Base-by-base conservation (phyloP, 2,797 vertebrate species). In the Gymnothorax reevesii region DNA sequence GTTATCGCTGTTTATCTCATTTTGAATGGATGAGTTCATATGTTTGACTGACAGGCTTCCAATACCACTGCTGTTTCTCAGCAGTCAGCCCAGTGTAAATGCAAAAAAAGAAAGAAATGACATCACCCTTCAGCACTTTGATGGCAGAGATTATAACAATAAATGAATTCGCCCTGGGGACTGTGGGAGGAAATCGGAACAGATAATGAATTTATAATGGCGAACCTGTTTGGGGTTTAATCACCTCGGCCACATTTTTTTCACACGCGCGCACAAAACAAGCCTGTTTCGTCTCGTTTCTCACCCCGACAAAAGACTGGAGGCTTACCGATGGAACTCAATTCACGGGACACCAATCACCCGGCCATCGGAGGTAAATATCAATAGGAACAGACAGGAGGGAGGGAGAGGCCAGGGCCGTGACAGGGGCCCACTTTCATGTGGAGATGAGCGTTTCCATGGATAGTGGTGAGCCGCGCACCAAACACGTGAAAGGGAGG, bases 371-470 rank as follows among this genome's bases (percentile, higher is more conserved):
- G 88, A 90, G 88, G 90, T 88, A 93, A 94, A 94, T 83, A 83
- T 89, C 89, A 87, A 91, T 75, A 86, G 88, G 82, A 88, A 85
- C 75, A 62, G 15, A 20, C 25, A 20, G 33, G 82, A 84, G 91
- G 90, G 77, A 52, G 49, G 52, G 20, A 87, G 52, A 55, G 87
- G 89, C 86, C 25, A 54, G 62, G 33, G 88, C 90, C 83, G 79
- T 88, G 87, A 87, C 87, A 90, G 91, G 89, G 92, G 91, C 86
- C 73, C 85, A 89, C 91, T 94, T 93, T 93, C 92, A 91, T 92
- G 91, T 90, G 86, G 90, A 92, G 93, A 93, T 89, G 92, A 91
- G 91, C 92, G 91, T 94, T 95, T 93, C 94, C 91, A 94, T 94
- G 94, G 92, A 91, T 92, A 93, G 91, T 86, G 27, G 90, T 90